Base-by-base conservation (phyloP, 2,113 vertebrate genomes). In the Limanda limanda region DNA sequence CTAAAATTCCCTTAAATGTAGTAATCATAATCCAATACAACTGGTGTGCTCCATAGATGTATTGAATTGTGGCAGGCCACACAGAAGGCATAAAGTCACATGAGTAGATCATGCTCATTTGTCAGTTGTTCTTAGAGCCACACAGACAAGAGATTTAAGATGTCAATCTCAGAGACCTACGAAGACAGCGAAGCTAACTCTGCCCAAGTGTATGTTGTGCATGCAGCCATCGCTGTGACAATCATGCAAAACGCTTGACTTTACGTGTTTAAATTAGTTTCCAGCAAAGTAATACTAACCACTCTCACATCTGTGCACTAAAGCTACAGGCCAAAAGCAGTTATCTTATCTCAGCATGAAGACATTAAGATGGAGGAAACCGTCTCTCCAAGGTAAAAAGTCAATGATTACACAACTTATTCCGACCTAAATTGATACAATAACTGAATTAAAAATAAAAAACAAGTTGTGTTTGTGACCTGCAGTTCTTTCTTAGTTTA, bases 1-100 rank as follows among this genome's bases (percentile, higher is more conserved):
- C 88, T 84, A 68, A 78, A 86, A 79, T 74, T 71, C 45, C 74
- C 65, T 83, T 75, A 48, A 83, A 71, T 83, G 48, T 82, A 70
- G 70, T 68, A 74, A 74, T 70, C 58, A 78, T 71, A 69, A 60
- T 27, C 27, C 58, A 72, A 82, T 77, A 76, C 76, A 74, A 71
- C 60, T 66, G 66, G 31, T 70, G 82, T 54, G 71, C 52, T 78
- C 57, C 56, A 62, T 69, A 31, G 78, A 66, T 17, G 0, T 71
- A 74, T 76, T 68, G 83, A 85, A 82, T 75, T 47, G 63, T 68
- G 71, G 52, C 60, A 66, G 67, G 85, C 71, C 67, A 79, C 74
- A 52, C 70, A 63, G 69, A 68, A 78, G 82, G 61, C 79, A 78
- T 63, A 31, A 82, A 71, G 76, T 83, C 78, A 83, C 82, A 85